Evolutionary conservation across 2,797 vertebrate genomes (phyloP), one percentile per base, ranked within the genome.

Genomic region (Erethizon dorsatum): DNA sequence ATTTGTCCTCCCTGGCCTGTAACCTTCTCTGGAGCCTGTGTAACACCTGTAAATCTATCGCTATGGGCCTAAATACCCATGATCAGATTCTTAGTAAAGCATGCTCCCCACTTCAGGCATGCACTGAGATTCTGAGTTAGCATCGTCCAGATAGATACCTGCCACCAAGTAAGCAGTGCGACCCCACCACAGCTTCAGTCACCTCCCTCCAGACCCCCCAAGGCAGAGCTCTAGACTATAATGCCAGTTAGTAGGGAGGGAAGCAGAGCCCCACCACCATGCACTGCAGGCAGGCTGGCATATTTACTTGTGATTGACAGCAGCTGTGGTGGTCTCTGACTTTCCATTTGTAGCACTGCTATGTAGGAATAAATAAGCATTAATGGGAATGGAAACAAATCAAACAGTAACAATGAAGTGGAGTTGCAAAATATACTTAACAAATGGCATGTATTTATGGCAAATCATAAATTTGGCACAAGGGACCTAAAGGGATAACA

Each of bases 271-370:
- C 99, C 99, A 17, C 98, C 99, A 99, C 99, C 99, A 99, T 99
- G 99, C 99, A 98, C 95, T 98, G 98, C 97, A 94, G 94, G 97
- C 91, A 94, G 95, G 85, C 96, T 91, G 88, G 88, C 5, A 98
- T 99, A 99, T 99, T 99, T 99, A 99, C 99, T 99, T 99, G 99
- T 98, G 99, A 98, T 97, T 99, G 99, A 98, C 99, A 99, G 98
- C 99, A 98, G 99, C 98, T 98, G 98, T 98, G 98, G 98, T 98
- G 98, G 98, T 98, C 98, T 98, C 99, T 98, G 99, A 98, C 98
- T 98, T 98, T 98, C 99, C 99, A 77, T 97, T 98, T 98, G 99
- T 98, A 99, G 99, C 96, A 98, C 99, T 98, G 98, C 98, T 98
- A 98, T 83, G 98, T 95, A 90, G 98, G 99, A 99, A 99, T 97